Conservation (phyloP, 2,113 vertebrate species). For the Perognathus longimembris region DNA sequence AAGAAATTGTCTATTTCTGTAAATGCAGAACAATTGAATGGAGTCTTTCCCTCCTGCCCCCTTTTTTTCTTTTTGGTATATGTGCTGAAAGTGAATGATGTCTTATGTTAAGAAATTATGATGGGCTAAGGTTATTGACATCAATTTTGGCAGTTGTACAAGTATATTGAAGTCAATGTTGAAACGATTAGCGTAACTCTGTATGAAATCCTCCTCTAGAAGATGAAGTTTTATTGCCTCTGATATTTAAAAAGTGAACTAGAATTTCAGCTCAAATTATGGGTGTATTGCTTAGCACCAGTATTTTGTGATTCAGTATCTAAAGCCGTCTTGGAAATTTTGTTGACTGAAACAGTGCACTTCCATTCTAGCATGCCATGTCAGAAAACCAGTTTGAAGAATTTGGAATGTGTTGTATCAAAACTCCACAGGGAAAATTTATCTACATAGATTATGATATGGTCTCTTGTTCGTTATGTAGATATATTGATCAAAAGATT, state of each 20-base stretch:
- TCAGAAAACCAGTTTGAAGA: slow-evolving; percentile 20
- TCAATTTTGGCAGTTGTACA: slow-evolving; percentile 33
- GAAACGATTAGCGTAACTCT: slow-evolving; percentile 41
- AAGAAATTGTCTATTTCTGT: background rate
- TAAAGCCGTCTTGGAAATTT: slow-evolving; percentile 14
- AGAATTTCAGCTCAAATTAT: slow-evolving; percentile 29
- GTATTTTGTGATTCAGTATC: slow-evolving; percentile 40
- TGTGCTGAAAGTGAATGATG: background rate
- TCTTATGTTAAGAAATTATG: background rate
- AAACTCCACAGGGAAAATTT: background rate
- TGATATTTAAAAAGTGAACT: background rate
- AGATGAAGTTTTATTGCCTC: slow-evolving; percentile 44
- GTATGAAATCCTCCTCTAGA: slow-evolving; percentile 15
- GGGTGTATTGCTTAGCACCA: slow-evolving; percentile 20
- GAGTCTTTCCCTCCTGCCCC: background rate
- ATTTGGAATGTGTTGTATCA: slow-evolving; percentile 18
- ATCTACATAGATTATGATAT: background rate
- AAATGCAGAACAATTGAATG: background rate
- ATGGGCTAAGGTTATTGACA: slow-evolving; percentile 17
- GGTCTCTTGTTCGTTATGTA: background rate
- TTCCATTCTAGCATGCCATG: background rate
- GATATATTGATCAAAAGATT: background rate
- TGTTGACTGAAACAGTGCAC: background rate
- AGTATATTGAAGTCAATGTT: background rate
- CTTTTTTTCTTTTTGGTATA: background rate